Base-by-base conservation (phyloP, 2,797 vertebrate genomes). In the Synaphobranchus kaupii region DNA sequence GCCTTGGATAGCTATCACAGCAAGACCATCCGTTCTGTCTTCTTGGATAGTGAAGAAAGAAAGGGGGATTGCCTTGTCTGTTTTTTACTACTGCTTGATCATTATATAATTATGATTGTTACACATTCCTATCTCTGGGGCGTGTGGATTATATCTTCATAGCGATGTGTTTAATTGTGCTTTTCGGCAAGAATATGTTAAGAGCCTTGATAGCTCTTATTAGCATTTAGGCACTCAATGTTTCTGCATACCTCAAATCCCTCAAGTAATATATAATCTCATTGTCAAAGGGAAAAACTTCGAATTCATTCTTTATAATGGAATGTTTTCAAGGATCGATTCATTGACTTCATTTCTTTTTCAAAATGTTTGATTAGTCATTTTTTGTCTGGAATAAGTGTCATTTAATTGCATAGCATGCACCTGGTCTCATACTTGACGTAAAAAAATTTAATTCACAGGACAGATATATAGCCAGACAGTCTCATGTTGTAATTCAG, bases 21-120 rank as follows among this genome's bases (percentile, higher is more conserved):
- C 88, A 90, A 28, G 83, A 88, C 90, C 91, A 92, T 92, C 91
- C 90, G 92, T 80, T 88, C 89, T 85, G 89, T 86, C 68, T 84
- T 88, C 84, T 87, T 73, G 89, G 39, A 87, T 86, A 88, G 85
- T 50, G 47, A 85, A 83, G 3, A 66, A 84, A 78, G 80, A 84
- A 80, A 84, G 82, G 47, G 28, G 66, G 82, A 52, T 52, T 82
- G 68, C 76, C 54, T 82, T 73, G 73, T 34, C 34, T 34, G 54
- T 63, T 63, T 63, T 86, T 6, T 31, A 89, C 81, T n/a, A 80
- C 4, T 12, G 22, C 73, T 87, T 76, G 71, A 78, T 66, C 44
- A 83, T 87, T 88, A 87, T 73, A 28, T 83, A 52, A 86, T 81
- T 44, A 34, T 56, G 54, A 71, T 25, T 84, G 66, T 78, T 87